phyloP scores from a whole-genome alignment of 2,888 invertebrate species.

The Callimorpha dominula region DNA sequence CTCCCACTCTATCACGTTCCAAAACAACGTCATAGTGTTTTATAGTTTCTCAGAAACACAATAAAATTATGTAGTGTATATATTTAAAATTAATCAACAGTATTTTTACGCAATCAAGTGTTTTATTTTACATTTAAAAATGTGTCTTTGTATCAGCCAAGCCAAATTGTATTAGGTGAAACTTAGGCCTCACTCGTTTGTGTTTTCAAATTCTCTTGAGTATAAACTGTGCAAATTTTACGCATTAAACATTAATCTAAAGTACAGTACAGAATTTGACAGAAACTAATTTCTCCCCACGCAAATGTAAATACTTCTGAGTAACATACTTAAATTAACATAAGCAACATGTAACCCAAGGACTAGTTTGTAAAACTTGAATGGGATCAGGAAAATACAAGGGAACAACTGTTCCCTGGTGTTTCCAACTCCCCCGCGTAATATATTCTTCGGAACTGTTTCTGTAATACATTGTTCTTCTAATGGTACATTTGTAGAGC shows the following conservation, averaged over 20 bases:
- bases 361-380: constrained; percentile 51
- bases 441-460: constrained; percentile 34
- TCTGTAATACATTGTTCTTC: constrained; percentile 37
- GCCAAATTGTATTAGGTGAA: neutral
- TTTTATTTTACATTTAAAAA: neutral
- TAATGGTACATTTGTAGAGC: constrained; percentile 39
- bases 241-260: constrained; percentile 9
- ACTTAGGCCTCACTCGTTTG: neutral
- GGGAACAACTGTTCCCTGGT: constrained; percentile 41
- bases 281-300: constrained; percentile 13
- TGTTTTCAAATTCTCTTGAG: constrained; percentile 4
- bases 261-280: constrained; percentile 7
- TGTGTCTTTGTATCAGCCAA: too few relatives aligned
- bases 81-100: neutral
- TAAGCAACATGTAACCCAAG: constrained; percentile 31
- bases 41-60: neutral
- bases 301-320: constrained; percentile 40
- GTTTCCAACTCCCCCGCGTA: constrained; percentile 28
- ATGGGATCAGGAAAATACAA: constrained; percentile 48
- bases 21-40: neutral
- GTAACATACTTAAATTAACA: constrained; percentile 41
- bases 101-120: too few relatives aligned
- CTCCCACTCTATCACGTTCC: neutral
- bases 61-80: neutral
- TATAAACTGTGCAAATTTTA: neutral